Evolutionary conservation across 2,888 invertebrate genomes (phyloP), one percentile per base, ranked within the genome.

Genomic region (Carpatolechia fugitivella): DNA sequence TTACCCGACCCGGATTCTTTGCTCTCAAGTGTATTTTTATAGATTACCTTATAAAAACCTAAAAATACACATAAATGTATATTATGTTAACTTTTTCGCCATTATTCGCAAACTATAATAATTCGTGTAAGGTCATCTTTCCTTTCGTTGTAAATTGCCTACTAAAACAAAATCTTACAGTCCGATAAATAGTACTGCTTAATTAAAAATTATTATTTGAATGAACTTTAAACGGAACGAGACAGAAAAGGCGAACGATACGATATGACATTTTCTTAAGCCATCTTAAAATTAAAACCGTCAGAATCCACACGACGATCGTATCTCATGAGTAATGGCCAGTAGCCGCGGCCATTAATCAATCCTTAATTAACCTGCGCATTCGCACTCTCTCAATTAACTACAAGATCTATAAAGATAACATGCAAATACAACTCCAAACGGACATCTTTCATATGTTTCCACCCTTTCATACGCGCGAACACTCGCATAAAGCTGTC

Each of bases 301-400:
- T 62, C 56, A 54, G 29, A 31, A 64, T 59, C 64, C n/a, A 33
- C 38, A 65, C 62, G 56, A 65, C 71, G 70, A 72, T 68, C 67
- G 67, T 68, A 72, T 75, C 71, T 59, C 57, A 59, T 67, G 74
- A 75, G 69, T 71, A 76, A 76, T 69, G 72, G 70, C 65, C 79
- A 69, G 82, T 79, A 80, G 82, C 81, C 57, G 64, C 56, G 58
- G 60, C 68, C 81, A 85, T 87, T 80, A 76, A 88, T 89, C 88
- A 87, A 73, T 65, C 60, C 58, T 68, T 86, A 87, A 87, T 86
- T 84, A 86, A 81, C 74, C 63, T 66, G 67, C 66, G 69, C 69
- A 77, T 80, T 80, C 77, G 72, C 79, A 76, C 75, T 76, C 68
- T 75, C 77, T 76, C 82, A 86, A 85, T 85, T 87, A 85, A 81